Conservation (phyloP, 2,797 vertebrate genomes). For the Chromis chromis region DNA sequence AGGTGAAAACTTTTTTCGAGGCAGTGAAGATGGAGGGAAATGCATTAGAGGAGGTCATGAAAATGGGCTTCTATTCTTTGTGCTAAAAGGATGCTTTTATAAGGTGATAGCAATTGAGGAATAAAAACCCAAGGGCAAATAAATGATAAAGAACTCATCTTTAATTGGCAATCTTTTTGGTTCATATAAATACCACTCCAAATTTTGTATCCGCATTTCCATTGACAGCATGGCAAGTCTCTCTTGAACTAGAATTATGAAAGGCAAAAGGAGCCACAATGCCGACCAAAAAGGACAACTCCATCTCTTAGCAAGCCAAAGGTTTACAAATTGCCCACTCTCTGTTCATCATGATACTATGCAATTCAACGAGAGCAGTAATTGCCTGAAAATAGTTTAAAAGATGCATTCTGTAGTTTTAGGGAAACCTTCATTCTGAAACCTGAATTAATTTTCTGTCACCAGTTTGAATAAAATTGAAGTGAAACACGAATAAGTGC, state of each 20-base stretch:
- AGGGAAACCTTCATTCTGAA: slow-evolving; percentile 32
- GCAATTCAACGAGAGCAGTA: slow-evolving; percentile 50
- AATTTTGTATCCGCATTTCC: slow-evolving; percentile 77
- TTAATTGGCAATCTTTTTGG: slow-evolving; percentile 85
- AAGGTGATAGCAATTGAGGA: slow-evolving; percentile 85
- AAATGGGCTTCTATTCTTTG: slow-evolving; percentile 85
- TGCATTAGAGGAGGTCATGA: slow-evolving; percentile 86
- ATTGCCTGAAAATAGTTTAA: slow-evolving; percentile 51
- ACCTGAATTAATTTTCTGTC: slow-evolving; percentile 11
- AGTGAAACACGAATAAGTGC: slow-evolving; percentile 23
- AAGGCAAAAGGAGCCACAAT: slow-evolving; percentile 75
- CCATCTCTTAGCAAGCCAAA: slow-evolving; percentile 66
- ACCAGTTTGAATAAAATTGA: slow-evolving; percentile 35
- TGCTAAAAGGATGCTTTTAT: slow-evolving; percentile 87
- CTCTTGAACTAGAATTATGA: slow-evolving; percentile 79
- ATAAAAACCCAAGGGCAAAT: slow-evolving; percentile 86
- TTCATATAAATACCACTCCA: slow-evolving; percentile 81
- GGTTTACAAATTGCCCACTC: slow-evolving; percentile 70
- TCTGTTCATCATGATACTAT: slow-evolving; percentile 69
- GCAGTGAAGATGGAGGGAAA: slow-evolving; percentile 84
- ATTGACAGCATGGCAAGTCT: slow-evolving; percentile 79
- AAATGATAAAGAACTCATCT: slow-evolving; percentile 83
- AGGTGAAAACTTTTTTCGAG: slow-evolving; percentile 88
- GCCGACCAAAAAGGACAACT: slow-evolving; percentile 77
- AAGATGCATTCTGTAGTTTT: slow-evolving; percentile 38